A percentile compares a stretch with the other conserved stretches of the same genome.
Conservation (phyloP, 2,797 vertebrate genomes). For the Acrossocheilus fasciatus region DNA sequence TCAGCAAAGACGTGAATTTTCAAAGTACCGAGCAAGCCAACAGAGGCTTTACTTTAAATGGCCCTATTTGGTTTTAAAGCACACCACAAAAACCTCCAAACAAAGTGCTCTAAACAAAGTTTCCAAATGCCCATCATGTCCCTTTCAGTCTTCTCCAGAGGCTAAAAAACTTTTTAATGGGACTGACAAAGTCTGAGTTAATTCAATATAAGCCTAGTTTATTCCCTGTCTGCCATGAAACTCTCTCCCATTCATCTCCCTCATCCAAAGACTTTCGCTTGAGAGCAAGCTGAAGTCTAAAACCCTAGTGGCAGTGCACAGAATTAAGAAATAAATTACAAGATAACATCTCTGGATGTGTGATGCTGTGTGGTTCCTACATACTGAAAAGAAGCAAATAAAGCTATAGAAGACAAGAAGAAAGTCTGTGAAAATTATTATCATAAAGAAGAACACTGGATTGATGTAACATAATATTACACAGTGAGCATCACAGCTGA, state of each 20-base stretch:
- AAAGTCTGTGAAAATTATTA: background rate
- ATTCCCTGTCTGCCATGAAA: slow-evolving; percentile 37
- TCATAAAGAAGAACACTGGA: background rate
- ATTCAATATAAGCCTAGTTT: slow-evolving; percentile 36
- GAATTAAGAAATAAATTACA: slow-evolving; percentile 35
- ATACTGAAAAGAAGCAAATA: slow-evolving; percentile 21
- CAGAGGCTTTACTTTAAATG: background rate
- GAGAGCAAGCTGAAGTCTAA: background rate
- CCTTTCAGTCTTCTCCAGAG: slow-evolving; percentile 11
- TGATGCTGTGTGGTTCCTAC: slow-evolving; percentile 31
- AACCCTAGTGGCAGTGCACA: background rate
- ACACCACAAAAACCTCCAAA: background rate
- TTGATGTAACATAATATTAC: background rate
- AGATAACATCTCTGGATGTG: slow-evolving; percentile 43
- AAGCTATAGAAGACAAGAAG: background rate
- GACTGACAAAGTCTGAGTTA: slow-evolving; percentile 16
- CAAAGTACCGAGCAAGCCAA: background rate
- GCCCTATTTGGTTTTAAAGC: background rate
- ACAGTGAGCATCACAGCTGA: background rate
- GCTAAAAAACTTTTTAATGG: slow-evolving; percentile 25
- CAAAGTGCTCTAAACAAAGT: slow-evolving; percentile 10
- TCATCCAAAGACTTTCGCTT: slow-evolving; percentile 6
- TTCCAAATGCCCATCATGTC: background rate
- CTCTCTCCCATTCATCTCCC: slow-evolving; percentile 40
- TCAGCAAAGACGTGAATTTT: slow-evolving; percentile 2